A percentile compares a stretch with the other conserved stretches of the same genome.
Evolutionary conservation across 2,113 vertebrate genomes (phyloP).

Genomic region (Planiliza haematocheilus): DNA sequence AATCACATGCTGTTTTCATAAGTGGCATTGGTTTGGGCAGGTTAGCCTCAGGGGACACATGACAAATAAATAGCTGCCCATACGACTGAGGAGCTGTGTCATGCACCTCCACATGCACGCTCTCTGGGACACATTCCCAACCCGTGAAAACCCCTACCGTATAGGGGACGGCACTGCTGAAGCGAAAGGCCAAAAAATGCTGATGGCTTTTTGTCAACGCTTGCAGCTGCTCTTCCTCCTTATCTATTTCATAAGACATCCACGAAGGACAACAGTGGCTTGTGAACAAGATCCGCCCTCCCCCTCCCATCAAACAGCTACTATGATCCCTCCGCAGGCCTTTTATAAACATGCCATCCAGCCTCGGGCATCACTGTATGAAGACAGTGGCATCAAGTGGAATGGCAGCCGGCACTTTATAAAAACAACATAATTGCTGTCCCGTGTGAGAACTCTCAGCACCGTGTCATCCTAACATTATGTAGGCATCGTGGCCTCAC

Average conservation of each 20-base stretch:
- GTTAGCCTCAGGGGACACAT: background rate
- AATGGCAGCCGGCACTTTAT: conserved; percentile 33
- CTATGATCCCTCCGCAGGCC: conserved; percentile 45
- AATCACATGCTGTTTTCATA: background rate
- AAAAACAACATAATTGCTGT: conserved; percentile 72
- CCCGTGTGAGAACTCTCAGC: conserved; percentile 58
- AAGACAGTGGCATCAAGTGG: conserved; percentile 38
- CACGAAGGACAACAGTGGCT: conserved; percentile 48
- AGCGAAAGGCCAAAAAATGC: background rate
- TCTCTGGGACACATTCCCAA: conserved; percentile 24
- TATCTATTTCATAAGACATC: conserved; percentile 31
- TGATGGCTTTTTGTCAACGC: conserved; percentile 15
- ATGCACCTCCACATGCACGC: background rate
- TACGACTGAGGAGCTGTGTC: conserved; percentile 5
- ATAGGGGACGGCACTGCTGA: conserved; percentile 12
- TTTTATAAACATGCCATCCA: conserved; percentile 44
- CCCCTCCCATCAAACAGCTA: conserved; percentile 38
- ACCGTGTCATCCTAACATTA: conserved; percentile 44
- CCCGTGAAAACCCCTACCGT: conserved; percentile 1
- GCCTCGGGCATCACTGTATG: conserved; percentile 25
- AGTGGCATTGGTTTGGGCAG: background rate
- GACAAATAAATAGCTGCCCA: conserved; percentile 7
- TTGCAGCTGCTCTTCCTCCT: conserved; percentile 19
- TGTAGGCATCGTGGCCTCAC: conserved; percentile 51
- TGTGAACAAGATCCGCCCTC: conserved; percentile 26